Conservation (phyloP, 2,888 invertebrate species). For the Empis livida region DNA sequence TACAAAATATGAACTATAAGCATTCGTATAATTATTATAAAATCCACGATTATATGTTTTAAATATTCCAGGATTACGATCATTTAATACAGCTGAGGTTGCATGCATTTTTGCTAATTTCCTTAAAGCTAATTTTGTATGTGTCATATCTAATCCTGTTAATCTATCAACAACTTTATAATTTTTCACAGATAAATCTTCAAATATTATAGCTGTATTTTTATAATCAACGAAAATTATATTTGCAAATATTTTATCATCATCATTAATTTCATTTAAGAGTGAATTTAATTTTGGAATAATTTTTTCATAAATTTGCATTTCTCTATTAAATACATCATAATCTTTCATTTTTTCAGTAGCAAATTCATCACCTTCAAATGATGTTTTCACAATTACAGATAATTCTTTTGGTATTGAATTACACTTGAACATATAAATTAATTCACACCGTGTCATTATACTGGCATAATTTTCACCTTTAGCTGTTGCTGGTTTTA, state of each 20-base stretch:
- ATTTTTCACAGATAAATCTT: slow-evolving; percentile 19
- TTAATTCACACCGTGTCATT: slow-evolving; percentile 21
- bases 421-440: slow-evolving; percentile 13
- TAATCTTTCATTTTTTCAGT: slow-evolving; percentile 13
- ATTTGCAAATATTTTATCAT: slow-evolving; percentile 17
- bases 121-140: slow-evolving; percentile 27
- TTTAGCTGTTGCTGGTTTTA: slow-evolving; percentile 24
- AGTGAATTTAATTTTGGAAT: slow-evolving; percentile 20
- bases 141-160: slow-evolving; percentile 28
- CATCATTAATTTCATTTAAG: slow-evolving; percentile 15
- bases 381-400: slow-evolving; percentile 28
- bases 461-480: slow-evolving; percentile 32
- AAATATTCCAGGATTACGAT: slow-evolving; percentile 17
- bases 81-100: slow-evolving; percentile 31
- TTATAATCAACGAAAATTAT: slow-evolving; percentile 22
- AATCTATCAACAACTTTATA: slow-evolving; percentile 19
- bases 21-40: slow-evolving; percentile 2
- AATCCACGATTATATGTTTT: slow-evolving; percentile 11
- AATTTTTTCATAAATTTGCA: slow-evolving; percentile 23
- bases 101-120: slow-evolving; percentile 37
- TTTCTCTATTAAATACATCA: slow-evolving; percentile 19
- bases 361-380: slow-evolving; percentile 18
- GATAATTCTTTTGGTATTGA: slow-evolving; percentile 5
- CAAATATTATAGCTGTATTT: slow-evolving; percentile 21
- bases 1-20: slow-evolving; percentile 24